These are phyloP conservation scores for Myotis yumanensis DNA, from an alignment of 2,113 vertebrate species.

Conservation along the genomic window DNA sequence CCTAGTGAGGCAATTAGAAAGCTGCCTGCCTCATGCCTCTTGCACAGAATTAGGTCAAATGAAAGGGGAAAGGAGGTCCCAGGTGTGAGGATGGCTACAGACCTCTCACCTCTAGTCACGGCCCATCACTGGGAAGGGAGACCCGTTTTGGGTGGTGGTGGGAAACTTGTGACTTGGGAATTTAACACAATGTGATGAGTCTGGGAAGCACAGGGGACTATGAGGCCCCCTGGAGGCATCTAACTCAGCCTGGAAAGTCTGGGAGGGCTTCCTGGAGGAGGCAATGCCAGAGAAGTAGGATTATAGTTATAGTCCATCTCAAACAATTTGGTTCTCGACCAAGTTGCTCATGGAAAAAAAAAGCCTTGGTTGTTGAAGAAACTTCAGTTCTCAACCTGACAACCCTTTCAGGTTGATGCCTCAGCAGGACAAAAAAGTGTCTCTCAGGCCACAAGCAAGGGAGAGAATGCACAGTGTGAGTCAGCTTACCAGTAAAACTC, in stretches of 20 bases:
- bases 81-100: neutral
- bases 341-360: neutral
- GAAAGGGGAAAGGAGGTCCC: neutral
- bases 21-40: fast-evolving
- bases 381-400: neutral
- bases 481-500: neutral
- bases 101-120: neutral
- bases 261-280: neutral
- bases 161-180: neutral
- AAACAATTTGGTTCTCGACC: neutral
- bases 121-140: neutral
- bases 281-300: neutral
- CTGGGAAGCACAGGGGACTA: neutral
- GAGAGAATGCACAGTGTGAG: neutral
- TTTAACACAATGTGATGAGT: neutral
- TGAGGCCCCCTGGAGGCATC: neutral
- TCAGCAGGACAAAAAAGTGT: neutral
- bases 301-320: neutral
- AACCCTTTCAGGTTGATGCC: neutral
- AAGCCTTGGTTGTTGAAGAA: neutral
- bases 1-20: neutral
- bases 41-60: neutral
- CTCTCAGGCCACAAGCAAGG: neutral
- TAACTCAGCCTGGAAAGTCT: neutral
- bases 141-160: neutral